phyloP scores from a whole-genome alignment of 2,797 vertebrate genomes.

The Aulostomus chinensis region DNA sequence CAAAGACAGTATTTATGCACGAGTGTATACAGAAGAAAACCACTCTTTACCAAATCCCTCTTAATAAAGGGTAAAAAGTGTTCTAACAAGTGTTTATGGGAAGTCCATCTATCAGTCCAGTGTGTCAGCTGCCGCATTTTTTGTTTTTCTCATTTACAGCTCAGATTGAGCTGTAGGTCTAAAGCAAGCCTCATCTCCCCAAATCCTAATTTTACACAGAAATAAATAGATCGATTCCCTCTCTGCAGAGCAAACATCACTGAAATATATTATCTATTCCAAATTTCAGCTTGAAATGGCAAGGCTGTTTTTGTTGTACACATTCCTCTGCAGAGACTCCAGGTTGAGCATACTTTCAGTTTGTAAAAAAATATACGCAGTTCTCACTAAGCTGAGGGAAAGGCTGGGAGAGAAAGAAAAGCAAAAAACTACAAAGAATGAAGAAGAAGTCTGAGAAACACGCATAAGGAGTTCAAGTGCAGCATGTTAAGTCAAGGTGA shows the following conservation, averaged over 20 bases:
- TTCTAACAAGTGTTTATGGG: background rate
- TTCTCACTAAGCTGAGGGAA: conserved; percentile 16
- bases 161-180: conserved; percentile 1
- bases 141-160: conserved; percentile 4
- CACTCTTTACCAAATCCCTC: too few relatives aligned
- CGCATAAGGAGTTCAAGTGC: background rate
- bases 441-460: background rate
- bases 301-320: conserved; percentile 13
- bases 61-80: too few relatives aligned
- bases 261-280: conserved; percentile 7
- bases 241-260: conserved; percentile 16
- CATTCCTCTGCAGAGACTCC: conserved; percentile 17
- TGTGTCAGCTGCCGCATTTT: too few relatives aligned
- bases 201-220: conserved; percentile 27
- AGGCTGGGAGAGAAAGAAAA: conserved; percentile 10
- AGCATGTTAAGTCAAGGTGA: conserved; percentile 8
- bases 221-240: conserved; percentile 23
- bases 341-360: conserved; percentile 47
- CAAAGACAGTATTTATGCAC: too few relatives aligned
- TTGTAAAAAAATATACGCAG: conserved; percentile 14
- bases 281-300: conserved; percentile 1
- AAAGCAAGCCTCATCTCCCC: background rate
- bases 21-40: too few relatives aligned
- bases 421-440: conserved; percentile 6
- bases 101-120: background rate